phyloP scores from a whole-genome alignment of 2,888 invertebrate genomes.

The Capitulum mitella region DNA sequence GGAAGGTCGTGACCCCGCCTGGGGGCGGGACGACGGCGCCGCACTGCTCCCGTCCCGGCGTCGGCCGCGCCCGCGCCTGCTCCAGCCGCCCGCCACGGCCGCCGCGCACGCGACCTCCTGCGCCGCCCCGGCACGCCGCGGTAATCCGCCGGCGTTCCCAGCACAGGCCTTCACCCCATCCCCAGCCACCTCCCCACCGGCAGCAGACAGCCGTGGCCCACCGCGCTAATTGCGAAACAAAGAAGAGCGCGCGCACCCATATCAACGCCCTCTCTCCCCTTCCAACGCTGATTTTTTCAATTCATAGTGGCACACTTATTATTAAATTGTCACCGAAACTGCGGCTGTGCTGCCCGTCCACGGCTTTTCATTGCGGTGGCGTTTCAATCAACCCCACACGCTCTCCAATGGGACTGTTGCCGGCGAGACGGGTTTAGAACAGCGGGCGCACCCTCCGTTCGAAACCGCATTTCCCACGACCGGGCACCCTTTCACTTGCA shows the following conservation, averaged over 20 bases:
- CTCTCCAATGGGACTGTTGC: neutral
- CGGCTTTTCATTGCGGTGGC: neutral
- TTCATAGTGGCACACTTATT: neutral
- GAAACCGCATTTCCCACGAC: neutral
- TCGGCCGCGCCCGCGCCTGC: too few relatives aligned
- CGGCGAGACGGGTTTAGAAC: neutral
- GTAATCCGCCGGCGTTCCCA: neutral
- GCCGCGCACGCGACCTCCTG: too few relatives aligned
- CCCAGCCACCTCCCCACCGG: neutral
- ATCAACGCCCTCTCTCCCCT: neutral
- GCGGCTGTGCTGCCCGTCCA: neutral
- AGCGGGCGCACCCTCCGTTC: neutral
- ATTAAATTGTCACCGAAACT: neutral
- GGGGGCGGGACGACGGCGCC: too few relatives aligned
- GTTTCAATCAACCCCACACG: conserved; percentile 4
- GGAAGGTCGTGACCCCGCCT: too few relatives aligned
- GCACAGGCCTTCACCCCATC: neutral
- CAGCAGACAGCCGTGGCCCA: too few relatives aligned
- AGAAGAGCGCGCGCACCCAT: neutral
- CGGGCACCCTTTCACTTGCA: neutral
- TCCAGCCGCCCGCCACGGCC: too few relatives aligned
- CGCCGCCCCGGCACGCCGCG: neutral
- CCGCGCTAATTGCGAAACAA: conserved; percentile 20
- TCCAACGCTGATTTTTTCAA: neutral
- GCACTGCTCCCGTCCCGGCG: too few relatives aligned